A percentile compares a stretch with the other conserved stretches of the same genome.
These are phyloP conservation scores for Ennomos quercinarius DNA, from an alignment of 2,888 invertebrate genomes.

Conservation along the genomic window DNA sequence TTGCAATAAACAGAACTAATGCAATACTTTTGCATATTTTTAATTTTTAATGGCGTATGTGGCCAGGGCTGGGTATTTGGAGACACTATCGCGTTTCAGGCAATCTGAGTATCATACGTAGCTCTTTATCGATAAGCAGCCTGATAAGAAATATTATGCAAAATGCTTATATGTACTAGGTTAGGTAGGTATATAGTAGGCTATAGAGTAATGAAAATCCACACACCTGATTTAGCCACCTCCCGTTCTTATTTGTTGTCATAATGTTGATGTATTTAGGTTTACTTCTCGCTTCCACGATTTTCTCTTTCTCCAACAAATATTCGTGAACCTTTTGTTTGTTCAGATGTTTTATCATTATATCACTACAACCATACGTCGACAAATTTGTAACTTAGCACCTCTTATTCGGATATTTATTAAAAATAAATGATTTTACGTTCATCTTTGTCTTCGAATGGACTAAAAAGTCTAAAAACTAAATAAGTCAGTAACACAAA, in stretches of 20 bases:
- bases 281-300: slow-evolving; percentile 58
- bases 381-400: slow-evolving; percentile 11
- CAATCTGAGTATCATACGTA: slow-evolving; percentile 21
- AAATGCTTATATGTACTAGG: slow-evolving; percentile 15
- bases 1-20: slow-evolving; percentile 22
- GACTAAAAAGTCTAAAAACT: neutral
- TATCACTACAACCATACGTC: slow-evolving; percentile 33
- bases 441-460: slow-evolving; percentile 7
- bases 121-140: slow-evolving; percentile 32
- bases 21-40: slow-evolving; percentile 5
- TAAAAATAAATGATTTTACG: neutral
- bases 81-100: slow-evolving; percentile 29
- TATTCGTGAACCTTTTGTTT: slow-evolving; percentile 71
- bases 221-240: slow-evolving; percentile 67
- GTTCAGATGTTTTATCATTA: slow-evolving; percentile 72
- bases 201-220: neutral
- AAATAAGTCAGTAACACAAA: neutral
- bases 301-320: slow-evolving; percentile 63
- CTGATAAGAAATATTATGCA: slow-evolving; percentile 34
- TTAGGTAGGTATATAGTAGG: neutral
- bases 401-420: neutral
- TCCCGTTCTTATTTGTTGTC: slow-evolving; percentile 65
- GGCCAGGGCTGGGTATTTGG: slow-evolving; percentile 21
- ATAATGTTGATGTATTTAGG: slow-evolving; percentile 53
- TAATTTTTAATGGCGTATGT: slow-evolving; percentile 8